phyloP scores from a whole-genome alignment of 2,888 invertebrate genomes.

The Cephus nigrinus region DNA sequence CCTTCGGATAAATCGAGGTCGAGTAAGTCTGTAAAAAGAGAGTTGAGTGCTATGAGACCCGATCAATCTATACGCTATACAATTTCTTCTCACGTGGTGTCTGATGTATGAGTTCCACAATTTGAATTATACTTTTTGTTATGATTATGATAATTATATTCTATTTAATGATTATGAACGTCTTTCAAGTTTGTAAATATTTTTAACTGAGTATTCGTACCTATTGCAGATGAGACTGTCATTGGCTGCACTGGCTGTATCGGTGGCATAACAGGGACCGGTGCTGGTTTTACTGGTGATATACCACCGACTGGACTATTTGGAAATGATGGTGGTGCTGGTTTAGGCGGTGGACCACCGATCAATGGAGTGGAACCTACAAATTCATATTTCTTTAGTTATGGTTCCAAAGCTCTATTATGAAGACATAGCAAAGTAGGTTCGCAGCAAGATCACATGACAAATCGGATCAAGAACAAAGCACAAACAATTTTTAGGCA shows the following conservation, averaged over 20 bases:
- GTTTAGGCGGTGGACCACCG: constrained; percentile 61
- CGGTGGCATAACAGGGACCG: constrained; percentile 37
- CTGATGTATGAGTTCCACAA: not conserved
- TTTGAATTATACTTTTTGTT: not conserved
- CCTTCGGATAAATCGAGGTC: constrained; percentile 58
- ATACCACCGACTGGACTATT: constrained; percentile 58
- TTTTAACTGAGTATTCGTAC: constrained; percentile 34
- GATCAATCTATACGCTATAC: not conserved
- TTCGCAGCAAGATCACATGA: not conserved
- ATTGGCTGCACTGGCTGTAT: constrained; percentile 46
- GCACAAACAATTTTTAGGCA: not conserved
- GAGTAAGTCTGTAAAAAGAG: constrained; percentile 58
- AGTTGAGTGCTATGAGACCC: constrained; percentile 24
- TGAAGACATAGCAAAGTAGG: not conserved
- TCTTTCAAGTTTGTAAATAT: not conserved
- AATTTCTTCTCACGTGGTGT: not conserved
- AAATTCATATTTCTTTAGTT: not conserved
- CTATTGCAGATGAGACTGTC: constrained; percentile 45
- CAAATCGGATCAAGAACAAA: not conserved
- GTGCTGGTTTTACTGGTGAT: constrained; percentile 36
- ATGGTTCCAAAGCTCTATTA: not conserved
- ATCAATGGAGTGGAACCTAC: not conserved
- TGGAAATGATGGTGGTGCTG: constrained; percentile 67
- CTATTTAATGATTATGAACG: not conserved
- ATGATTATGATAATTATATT: constrained; percentile 3